Evolutionary conservation across 2,113 vertebrate genomes (phyloP), one percentile per base, ranked within the genome.

Genomic region (Chionis minor): DNA sequence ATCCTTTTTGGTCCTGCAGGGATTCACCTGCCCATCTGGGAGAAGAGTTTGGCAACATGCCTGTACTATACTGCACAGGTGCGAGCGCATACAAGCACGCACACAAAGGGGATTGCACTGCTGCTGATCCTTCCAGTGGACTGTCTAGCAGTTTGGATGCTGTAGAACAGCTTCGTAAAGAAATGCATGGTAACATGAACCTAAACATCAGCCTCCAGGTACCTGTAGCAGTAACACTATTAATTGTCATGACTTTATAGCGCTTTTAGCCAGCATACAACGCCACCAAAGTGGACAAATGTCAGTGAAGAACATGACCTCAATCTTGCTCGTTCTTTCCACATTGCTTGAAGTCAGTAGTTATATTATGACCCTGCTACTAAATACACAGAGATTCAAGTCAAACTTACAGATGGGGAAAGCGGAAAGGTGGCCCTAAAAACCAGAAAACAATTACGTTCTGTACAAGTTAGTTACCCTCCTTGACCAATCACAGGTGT

Each of bases 401-500:
- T 51, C 59, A 92, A 61, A 81, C 32, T 80, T 69, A 42, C 14
- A 88, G 45, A 40, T 40, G 38, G 24, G 9, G 30, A 83, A 89
- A 96, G 28, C 28, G 62, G 54, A 91, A 51, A 89, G 40, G 70
- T 92, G 13, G 33, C 47, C 51, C 73, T 92, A 58, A 69, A 89
- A 79, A 52, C 1, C 12, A 58, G 61, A 86, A 80, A 93, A 33
- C 26, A 91, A 44, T 40, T 58, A 52, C 23, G 18, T 63, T 88
- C 65, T 3, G 8, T n/a, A 81, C 52, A 66, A 87, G 5, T 54
- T 54, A 93, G 98, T 99, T 97, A 99, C 99, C 99, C 99, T 98
- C 99, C 99, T 97, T 99, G 99, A 79, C 99, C 99, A 0, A 98
- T 97, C 87, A 99, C 99, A 7, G 99, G 99, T 15, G 98, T 99